Evolutionary conservation across 2,797 vertebrate species (phyloP).

Genomic region (Phalloptychus januarius): DNA sequence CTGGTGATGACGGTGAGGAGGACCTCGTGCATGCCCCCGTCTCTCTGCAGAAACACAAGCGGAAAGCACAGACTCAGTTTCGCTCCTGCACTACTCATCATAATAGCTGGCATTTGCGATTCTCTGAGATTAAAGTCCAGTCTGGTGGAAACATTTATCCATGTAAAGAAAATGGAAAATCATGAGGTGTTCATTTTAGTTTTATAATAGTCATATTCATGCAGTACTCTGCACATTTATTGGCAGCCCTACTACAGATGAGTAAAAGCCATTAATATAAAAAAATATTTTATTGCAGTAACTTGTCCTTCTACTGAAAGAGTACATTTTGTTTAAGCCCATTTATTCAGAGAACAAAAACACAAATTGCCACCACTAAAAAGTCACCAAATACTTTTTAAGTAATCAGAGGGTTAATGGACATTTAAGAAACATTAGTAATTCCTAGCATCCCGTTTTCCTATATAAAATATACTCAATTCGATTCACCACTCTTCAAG

Average conservation of each 20-base stretch:
- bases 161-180: conserved; percentile 26
- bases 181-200: neutral
- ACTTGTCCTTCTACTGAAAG: neutral
- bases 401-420: neutral
- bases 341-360: neutral
- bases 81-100: conserved; percentile 12
- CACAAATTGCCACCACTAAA: neutral
- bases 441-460: neutral
- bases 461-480: neutral
- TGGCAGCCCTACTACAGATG: neutral
- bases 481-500: neutral
- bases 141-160: conserved; percentile 11
- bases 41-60: conserved; percentile 78
- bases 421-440: neutral
- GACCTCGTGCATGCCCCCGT: conserved; percentile 89
- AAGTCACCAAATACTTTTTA: neutral
- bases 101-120: conserved; percentile 21
- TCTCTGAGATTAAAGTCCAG: conserved; percentile 1
- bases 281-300: neutral
- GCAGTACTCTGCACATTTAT: neutral
- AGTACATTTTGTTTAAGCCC: neutral
- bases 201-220: neutral
- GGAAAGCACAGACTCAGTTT: conserved; percentile 21
- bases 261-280: neutral
- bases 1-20: conserved; percentile 94